phyloP scores from a whole-genome alignment of 2,888 invertebrate species.

The Euclidia mi region DNA sequence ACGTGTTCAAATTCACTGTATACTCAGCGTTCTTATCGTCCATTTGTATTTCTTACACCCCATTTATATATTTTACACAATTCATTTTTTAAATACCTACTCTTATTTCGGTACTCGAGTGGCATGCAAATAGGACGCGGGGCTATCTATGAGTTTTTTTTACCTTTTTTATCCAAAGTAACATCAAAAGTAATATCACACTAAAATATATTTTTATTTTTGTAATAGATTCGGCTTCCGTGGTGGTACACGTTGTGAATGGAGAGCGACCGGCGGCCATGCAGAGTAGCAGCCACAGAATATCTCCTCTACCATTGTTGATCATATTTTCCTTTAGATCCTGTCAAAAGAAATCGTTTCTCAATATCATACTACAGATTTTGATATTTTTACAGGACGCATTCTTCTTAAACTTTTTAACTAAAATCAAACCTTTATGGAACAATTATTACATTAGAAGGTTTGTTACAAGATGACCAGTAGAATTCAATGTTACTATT shows the following conservation, averaged over 20 bases:
- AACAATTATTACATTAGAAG: slow-evolving; percentile 61
- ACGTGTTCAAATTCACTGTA: slow-evolving; percentile 69
- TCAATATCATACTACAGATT: slow-evolving; percentile 48
- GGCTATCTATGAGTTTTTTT: slow-evolving; percentile 36
- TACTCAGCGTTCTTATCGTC: slow-evolving; percentile 63
- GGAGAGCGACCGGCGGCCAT: slow-evolving; percentile 92
- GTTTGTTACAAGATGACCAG: slow-evolving; percentile 79
- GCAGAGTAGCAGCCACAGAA: slow-evolving; percentile 82
- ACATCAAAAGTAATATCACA: slow-evolving; percentile 31
- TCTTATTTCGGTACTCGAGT: slow-evolving; percentile 39
- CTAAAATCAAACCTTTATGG: slow-evolving; percentile 53
- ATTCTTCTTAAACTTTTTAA: slow-evolving; percentile 47
- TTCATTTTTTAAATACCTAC: slow-evolving; percentile 50
- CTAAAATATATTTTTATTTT: slow-evolving; percentile 42
- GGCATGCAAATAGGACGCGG: slow-evolving; percentile 49
- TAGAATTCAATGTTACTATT: slow-evolving; percentile 46
- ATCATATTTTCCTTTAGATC: slow-evolving; percentile 60
- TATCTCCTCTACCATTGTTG: slow-evolving; percentile 60
- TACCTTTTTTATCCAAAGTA: slow-evolving; percentile 48
- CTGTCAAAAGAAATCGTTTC: slow-evolving; percentile 56
- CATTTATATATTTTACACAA: slow-evolving; percentile 62
- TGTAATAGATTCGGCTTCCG: slow-evolving; percentile 93
- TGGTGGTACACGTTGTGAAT: slow-evolving; percentile 95
- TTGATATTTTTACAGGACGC: slow-evolving; percentile 54
- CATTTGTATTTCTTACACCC: slow-evolving; percentile 70